phyloP scores from a whole-genome alignment of 2,797 vertebrate species.

The Cyprinodon diabolis region DNA sequence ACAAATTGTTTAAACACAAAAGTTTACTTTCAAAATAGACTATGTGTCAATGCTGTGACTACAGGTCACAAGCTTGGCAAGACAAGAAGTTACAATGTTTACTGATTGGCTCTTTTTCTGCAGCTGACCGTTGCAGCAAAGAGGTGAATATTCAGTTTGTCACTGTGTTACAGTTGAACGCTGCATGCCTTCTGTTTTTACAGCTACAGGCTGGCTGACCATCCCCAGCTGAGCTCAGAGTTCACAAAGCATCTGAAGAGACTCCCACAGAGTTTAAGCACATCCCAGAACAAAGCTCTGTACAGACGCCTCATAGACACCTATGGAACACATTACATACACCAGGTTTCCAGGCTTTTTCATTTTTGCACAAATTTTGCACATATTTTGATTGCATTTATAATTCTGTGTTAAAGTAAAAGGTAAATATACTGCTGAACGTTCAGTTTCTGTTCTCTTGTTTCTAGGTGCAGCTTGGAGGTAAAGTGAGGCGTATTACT shows the following conservation, averaged over 20 bases:
- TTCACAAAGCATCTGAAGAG: constrained; percentile 79
- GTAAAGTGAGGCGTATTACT: constrained; percentile 80
- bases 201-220: constrained; percentile 83
- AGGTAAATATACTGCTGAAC: not conserved
- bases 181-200: constrained; percentile 52
- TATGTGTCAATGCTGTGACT: too few species aligned
- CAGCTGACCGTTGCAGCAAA: not conserved
- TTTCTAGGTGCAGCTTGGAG: constrained; percentile 82
- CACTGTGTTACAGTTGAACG: constrained; percentile 9
- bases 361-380: not conserved
- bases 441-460: not conserved
- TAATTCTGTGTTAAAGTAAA: not conserved
- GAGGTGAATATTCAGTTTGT: not conserved
- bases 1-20: too few species aligned
- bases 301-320: constrained; percentile 83
- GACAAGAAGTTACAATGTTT: not conserved
- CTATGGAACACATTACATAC: constrained; percentile 90
- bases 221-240: constrained; percentile 78
- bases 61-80: not conserved
- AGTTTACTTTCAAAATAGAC: not conserved
- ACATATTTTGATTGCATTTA: not conserved
- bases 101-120: not conserved
- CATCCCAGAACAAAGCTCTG: constrained; percentile 53
- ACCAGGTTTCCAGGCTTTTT: constrained; percentile 59
- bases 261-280: constrained; percentile 76